Percentiles rank a stretch among this genome's conserved stretches.
Conservation (phyloP, 2,888 invertebrate genomes). For the Nephrotoma guestfalica region DNA sequence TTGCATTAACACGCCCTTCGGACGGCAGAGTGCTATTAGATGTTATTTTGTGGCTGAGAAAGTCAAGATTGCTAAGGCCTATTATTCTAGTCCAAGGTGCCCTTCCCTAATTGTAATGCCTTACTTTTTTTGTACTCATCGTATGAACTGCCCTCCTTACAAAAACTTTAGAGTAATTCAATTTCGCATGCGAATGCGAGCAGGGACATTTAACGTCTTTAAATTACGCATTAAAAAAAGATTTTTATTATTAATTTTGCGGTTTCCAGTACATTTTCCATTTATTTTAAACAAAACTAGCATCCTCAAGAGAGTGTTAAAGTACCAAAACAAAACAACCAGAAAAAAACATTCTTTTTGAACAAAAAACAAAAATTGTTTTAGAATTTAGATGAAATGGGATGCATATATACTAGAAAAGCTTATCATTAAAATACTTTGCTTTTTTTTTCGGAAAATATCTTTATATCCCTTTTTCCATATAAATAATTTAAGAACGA, state of each 20-base stretch:
- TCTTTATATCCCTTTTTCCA: not conserved
- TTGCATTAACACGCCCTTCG: no score
- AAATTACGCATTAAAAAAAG: not conserved
- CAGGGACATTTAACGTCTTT: not conserved
- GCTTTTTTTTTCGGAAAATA: not conserved
- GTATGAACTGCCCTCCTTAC: not conserved
- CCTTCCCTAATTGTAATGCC: no score
- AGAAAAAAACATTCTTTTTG: not conserved
- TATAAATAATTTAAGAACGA: not conserved
- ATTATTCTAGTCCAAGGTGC: no score
- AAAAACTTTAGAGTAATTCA: not conserved
- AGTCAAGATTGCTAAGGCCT: no score
- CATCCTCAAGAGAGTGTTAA: not conserved
- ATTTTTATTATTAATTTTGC: not conserved
- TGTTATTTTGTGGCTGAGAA: no score
- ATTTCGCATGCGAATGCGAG: not conserved
- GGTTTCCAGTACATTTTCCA: not conserved
- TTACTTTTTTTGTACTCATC: no score
- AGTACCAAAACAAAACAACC: not conserved
- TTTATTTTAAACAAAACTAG: not conserved
- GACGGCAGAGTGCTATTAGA: no score
- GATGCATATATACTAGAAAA: not conserved
- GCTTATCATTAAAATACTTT: not conserved
- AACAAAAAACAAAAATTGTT: not conserved
- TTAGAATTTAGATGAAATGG: not conserved